Evolutionary conservation across 2,888 invertebrate species (phyloP).

Genomic region (Alcis repandata): DNA sequence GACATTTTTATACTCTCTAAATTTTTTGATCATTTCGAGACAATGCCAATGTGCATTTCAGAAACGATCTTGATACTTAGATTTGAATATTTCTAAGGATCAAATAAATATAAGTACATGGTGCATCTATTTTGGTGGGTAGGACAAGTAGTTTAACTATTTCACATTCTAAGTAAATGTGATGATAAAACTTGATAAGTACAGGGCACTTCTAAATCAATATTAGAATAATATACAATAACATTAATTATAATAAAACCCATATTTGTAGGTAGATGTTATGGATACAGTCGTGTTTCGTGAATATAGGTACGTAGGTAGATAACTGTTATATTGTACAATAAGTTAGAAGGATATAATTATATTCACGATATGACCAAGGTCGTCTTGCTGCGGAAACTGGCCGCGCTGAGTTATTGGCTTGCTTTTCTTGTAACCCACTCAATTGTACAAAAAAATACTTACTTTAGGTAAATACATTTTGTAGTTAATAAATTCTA

Average conservation of each 20-base stretch:
- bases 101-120: neutral
- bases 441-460: too few relatives aligned
- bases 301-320: neutral
- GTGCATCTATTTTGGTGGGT: constrained; percentile 5
- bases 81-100: constrained; percentile 1
- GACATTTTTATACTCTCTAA: constrained; percentile 13
- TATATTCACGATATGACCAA: constrained; percentile 3
- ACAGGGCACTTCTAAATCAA: constrained; percentile 11
- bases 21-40: constrained; percentile 7
- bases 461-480: too few relatives aligned
- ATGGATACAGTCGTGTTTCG: neutral
- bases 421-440: neutral
- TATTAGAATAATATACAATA: too few relatives aligned
- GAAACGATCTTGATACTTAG: constrained; percentile 17
- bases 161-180: constrained; percentile 12
- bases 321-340: neutral
- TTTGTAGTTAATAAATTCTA: too few relatives aligned
- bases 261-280: neutral
- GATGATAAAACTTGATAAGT: constrained; percentile 10
- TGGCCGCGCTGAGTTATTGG: neutral
- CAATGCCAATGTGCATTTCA: constrained; percentile 11
- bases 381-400: constrained; percentile 16
- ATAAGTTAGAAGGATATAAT: neutral
- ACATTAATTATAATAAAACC: neutral
- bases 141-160: constrained; percentile 3